These are phyloP conservation scores for Cinclus mexicanus DNA, from an alignment of 2,113 vertebrate species.

Conservation along the genomic window DNA sequence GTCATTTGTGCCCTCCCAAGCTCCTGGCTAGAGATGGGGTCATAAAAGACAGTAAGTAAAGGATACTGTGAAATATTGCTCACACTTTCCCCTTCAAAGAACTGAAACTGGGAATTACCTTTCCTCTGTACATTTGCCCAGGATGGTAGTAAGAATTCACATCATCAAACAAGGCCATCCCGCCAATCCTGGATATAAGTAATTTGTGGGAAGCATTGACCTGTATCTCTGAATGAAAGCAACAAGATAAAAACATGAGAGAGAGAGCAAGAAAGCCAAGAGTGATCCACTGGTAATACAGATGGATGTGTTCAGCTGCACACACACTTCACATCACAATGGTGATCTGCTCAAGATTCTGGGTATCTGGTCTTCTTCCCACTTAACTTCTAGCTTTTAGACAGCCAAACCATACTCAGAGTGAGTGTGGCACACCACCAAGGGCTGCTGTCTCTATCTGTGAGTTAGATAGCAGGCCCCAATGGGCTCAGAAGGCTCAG, in stretches of 20 bases:
- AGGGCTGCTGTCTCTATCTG: background rate
- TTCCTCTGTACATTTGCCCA: conserved; percentile 62
- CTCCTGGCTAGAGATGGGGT: background rate
- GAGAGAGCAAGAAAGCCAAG: background rate
- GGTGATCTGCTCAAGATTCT: background rate
- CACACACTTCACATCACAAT: background rate
- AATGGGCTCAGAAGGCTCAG: background rate
- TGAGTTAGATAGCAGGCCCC: background rate
- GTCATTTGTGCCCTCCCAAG: background rate
- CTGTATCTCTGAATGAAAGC: conserved; percentile 22
- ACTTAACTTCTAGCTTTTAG: background rate
- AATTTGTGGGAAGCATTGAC: conserved; percentile 41
- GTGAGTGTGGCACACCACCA: rapidly evolving
- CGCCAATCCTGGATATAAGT: conserved; percentile 28
- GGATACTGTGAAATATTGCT: background rate
- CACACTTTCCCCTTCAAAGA: background rate
- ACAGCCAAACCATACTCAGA: background rate
- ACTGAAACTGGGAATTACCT: conserved; percentile 51
- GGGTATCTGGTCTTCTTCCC: background rate
- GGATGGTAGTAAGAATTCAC: conserved; percentile 64
- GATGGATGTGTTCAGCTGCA: background rate
- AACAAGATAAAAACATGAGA: background rate
- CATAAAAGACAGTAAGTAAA: background rate
- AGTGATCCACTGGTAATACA: background rate
- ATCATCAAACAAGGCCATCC: conserved; percentile 46